Percentiles rank a stretch among this genome's conserved stretches.
These are phyloP conservation scores for Nemapogon koenigi DNA, from an alignment of 2,888 invertebrate species.

Conservation along the genomic window DNA sequence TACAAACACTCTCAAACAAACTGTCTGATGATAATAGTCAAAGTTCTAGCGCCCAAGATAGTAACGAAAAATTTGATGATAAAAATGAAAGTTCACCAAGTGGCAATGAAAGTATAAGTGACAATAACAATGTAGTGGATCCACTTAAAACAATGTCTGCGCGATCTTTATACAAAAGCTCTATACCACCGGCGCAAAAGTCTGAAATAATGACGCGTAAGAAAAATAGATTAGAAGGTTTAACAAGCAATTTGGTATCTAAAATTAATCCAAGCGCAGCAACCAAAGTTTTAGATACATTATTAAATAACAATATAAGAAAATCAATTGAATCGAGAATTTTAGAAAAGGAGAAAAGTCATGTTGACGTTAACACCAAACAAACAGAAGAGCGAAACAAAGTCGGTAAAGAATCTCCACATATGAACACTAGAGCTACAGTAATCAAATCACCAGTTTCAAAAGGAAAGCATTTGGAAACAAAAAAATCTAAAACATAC, in stretches of 20 bases:
- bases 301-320: slow-evolving; percentile 55
- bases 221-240: slow-evolving; percentile 68
- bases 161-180: slow-evolving; percentile 52
- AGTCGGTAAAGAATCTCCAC: slow-evolving; percentile 28
- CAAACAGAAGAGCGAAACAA: slow-evolving; percentile 36
- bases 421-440: slow-evolving; percentile 58
- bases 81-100: slow-evolving; percentile 24
- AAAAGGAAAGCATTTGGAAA: slow-evolving; percentile 52
- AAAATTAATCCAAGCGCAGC: slow-evolving; percentile 65
- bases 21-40: slow-evolving; percentile 42
- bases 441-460: slow-evolving; percentile 65
- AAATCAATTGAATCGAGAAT: slow-evolving; percentile 58
- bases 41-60: slow-evolving; percentile 29
- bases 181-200: slow-evolving; percentile 54
- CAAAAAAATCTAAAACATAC: slow-evolving; percentile 41
- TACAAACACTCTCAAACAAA: slow-evolving; percentile 55
- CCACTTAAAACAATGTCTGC: slow-evolving; percentile 58
- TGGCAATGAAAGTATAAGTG: slow-evolving; percentile 12
- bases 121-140: slow-evolving; percentile 30
- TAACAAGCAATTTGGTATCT: slow-evolving; percentile 65
- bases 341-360: slow-evolving; percentile 47
- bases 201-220: slow-evolving; percentile 68
- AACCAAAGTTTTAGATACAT: slow-evolving; percentile 57
- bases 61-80: slow-evolving; percentile 10
- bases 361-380: slow-evolving; percentile 28